Base-by-base conservation (phyloP, 1,140 invertebrate species). In the Drosophila teissieri region DNA sequence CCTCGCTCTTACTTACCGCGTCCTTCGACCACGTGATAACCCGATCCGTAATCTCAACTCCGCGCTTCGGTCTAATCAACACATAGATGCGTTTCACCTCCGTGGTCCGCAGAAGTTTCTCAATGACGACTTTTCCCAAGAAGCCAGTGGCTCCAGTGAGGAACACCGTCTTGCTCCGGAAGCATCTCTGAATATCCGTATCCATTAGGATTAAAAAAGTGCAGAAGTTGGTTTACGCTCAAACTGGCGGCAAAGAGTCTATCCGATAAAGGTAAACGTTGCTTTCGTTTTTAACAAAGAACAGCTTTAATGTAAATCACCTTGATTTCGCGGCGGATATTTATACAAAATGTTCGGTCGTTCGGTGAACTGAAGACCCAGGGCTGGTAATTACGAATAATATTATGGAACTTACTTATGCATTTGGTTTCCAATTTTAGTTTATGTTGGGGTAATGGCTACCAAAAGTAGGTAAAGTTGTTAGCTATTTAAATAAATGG, bases 51-150 rank as follows among this genome's bases (percentile, higher is more conserved):
- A 96, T 95, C 19, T 94, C 94, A 78, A 95, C 95, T 0, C 95
- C 96, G 70, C 95, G 95, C 92, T 98, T 97, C 0, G 94, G 88
- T 56, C 97, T 93, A 27, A 98, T 93, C 11, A 98, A 91, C 6
- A 97, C 81, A 78, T 96, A 96, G 11, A 98, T 95, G 22, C 94
- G 95, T n/a, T 93, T 93, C 1, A 97, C 92, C 10, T 95, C 94
- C 0, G 95, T 86, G 91, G 96, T 97, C 22, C 96, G 93, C 10
- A 97, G 90, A 15, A 97, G 83, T 90, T 97, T 97, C 92, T 97
- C 96, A 27, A 98, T 95, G 10, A 97, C 91, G 5, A 93, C 93
- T 45, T 62, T 76, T 12, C 78, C 78, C 27, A 80, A 19, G 44
- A 80, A 80, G 19, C 78, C 78, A 5, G 60, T 80, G 14, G 58